phyloP scores from a whole-genome alignment of 2,113 vertebrate genomes.

The crab-eating macaque (Macaca fascicularis) region T2T-MFA8v1.1 NC_088379.1:10840501-10841000 shows the following conservation, averaged over 20 bases:
- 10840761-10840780: not conserved
- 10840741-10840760: not conserved
- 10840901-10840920: not conserved
- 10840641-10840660: not conserved
- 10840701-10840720: not conserved
- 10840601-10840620: not conserved
- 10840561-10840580: not conserved
- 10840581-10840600: not conserved
- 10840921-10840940: not conserved
- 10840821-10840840: not conserved
- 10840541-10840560: not conserved
- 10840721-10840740: not conserved
- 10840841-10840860: not conserved
- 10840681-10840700: too few species aligned
- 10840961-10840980: not conserved
- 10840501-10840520: not conserved
- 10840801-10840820: not conserved
- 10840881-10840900: not conserved
- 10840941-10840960: not conserved
- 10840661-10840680: fast-evolving
- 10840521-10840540: not conserved
- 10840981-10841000: not conserved
- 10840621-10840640: not conserved
- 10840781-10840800: not conserved
- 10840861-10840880: fast-evolving